Evolutionary conservation across 2,888 invertebrate genomes (phyloP).

Genomic region (Cantharis rustica): DNA sequence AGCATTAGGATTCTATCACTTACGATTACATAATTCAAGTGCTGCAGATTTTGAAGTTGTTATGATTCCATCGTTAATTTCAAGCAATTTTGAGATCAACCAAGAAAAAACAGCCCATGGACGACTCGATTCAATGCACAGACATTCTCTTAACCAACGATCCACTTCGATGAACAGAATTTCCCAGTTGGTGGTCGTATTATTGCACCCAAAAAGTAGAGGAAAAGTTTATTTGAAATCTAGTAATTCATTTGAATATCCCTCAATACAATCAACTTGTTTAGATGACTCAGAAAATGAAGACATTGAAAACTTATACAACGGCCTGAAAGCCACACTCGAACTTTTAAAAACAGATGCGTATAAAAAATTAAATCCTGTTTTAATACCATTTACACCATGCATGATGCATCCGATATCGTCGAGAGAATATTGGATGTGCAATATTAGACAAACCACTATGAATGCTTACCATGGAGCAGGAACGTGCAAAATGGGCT

Average conservation of each 20-base stretch:
- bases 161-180: neutral
- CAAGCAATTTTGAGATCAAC: neutral
- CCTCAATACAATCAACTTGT: constrained; percentile 40
- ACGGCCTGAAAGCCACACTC: constrained; percentile 57
- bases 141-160: too few relatives aligned
- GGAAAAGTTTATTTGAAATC: constrained; percentile 42
- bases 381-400: constrained; percentile 54
- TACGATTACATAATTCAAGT: neutral
- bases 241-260: constrained; percentile 42
- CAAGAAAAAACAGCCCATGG: too few relatives aligned
- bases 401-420: constrained; percentile 58
- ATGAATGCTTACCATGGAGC: constrained; percentile 69
- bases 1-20: constrained; percentile 20
- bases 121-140: too few relatives aligned
- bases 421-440: constrained; percentile 71
- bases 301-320: constrained; percentile 66
- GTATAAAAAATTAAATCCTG: constrained; percentile 63
- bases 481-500: constrained; percentile 73
- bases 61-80: neutral
- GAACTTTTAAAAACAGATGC: constrained; percentile 57
- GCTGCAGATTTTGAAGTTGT: constrained; percentile 2
- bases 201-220: constrained; percentile 41
- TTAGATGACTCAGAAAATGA: constrained; percentile 57
- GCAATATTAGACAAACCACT: constrained; percentile 60
- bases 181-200: constrained; percentile 22